A percentile compares a stretch with the other conserved stretches of the same genome.
Evolutionary conservation across 2,113 vertebrate genomes (phyloP).

Genomic region (Poeciliopsis retropinna): DNA sequence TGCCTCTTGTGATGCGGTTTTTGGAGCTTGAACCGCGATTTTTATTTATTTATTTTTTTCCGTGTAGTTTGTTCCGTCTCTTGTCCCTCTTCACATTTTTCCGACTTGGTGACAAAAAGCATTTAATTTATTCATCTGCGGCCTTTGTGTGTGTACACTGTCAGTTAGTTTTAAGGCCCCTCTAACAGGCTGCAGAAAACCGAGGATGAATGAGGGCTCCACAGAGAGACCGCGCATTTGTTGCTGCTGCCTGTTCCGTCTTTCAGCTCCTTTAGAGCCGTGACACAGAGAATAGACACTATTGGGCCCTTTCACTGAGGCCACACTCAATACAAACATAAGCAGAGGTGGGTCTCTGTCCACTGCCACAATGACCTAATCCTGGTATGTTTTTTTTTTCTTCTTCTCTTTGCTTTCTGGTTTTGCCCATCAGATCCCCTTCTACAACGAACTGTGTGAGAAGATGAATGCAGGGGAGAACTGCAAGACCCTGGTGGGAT

Average conservation of each 20-base stretch:
- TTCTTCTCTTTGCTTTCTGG: conserved; percentile 31
- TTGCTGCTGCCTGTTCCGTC: conserved; percentile 66
- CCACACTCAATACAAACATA: conserved; percentile 49
- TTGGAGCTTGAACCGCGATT: neutral
- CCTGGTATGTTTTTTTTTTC: neutral
- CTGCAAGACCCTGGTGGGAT: conserved; percentile 92
- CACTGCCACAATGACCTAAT: conserved; percentile 34
- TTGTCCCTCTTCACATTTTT: conserved; percentile 22
- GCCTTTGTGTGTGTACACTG: conserved; percentile 68
- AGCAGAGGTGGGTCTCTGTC: conserved; percentile 32
- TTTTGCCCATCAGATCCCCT: conserved; percentile 84
- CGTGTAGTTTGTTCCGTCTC: neutral
- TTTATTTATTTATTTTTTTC: too few species aligned
- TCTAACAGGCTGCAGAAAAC: conserved; percentile 64
- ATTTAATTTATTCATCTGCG: conserved; percentile 74
- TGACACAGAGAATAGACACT: conserved; percentile 59
- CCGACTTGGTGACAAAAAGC: conserved; percentile 54
- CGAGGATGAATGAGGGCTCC: conserved; percentile 62
- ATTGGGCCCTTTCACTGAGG: conserved; percentile 53
- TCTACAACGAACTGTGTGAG: conserved; percentile 86
- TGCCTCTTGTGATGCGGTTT: neutral
- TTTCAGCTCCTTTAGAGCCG: conserved; percentile 62
- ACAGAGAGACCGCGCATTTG: conserved; percentile 55
- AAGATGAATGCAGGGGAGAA: conserved; percentile 87
- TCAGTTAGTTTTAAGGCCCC: conserved; percentile 68